phyloP scores from a whole-genome alignment of 2,888 invertebrate genomes.

The Lasioglossum figueresi region DNA sequence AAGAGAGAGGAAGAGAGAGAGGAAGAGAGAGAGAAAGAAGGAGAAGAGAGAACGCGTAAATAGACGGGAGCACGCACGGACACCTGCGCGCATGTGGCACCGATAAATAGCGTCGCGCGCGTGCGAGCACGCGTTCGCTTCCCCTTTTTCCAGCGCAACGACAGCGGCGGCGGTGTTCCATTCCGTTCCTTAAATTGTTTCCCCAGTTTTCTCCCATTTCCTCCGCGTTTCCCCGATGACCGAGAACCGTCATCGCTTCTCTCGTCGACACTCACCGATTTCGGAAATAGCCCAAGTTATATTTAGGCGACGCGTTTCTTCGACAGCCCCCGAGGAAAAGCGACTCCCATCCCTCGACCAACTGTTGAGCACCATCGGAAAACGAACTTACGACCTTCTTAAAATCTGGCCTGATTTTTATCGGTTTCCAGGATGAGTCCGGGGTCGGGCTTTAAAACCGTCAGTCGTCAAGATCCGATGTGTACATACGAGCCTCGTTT shows the following conservation, averaged over 20 bases:
- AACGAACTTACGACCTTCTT: conserved; percentile 59
- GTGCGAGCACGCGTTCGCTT: not conserved
- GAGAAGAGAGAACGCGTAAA: not conserved
- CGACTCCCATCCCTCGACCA: conserved; percentile 1
- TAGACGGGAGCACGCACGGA: conserved; percentile 24
- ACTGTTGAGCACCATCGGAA: conserved; percentile 46
- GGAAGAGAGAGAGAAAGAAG: not conserved
- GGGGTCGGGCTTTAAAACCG: conserved; percentile 7
- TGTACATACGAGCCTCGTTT: not conserved
- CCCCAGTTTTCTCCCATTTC: conserved; percentile 20
- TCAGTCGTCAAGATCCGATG: conserved; percentile 14
- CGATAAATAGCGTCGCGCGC: conserved; percentile 60
- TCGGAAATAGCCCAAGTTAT: conserved; percentile 64
- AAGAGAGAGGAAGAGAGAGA: not conserved
- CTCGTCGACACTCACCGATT: conserved; percentile 18
- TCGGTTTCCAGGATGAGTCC: conserved; percentile 12
- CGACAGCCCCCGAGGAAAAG: conserved; percentile 29
- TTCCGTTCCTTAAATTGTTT: conserved; percentile 21
- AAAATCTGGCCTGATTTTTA: conserved; percentile 43
- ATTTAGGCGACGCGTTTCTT: conserved; percentile 57
- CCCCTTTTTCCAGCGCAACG: not conserved
- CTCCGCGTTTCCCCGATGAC: conserved; percentile 31
- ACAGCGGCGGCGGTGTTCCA: not conserved
- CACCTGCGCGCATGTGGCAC: conserved; percentile 68
- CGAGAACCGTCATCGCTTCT: conserved; percentile 12